These are phyloP conservation scores for Leptopterna dolabrata DNA, from an alignment of 2,888 invertebrate species.

Conservation along the genomic window DNA sequence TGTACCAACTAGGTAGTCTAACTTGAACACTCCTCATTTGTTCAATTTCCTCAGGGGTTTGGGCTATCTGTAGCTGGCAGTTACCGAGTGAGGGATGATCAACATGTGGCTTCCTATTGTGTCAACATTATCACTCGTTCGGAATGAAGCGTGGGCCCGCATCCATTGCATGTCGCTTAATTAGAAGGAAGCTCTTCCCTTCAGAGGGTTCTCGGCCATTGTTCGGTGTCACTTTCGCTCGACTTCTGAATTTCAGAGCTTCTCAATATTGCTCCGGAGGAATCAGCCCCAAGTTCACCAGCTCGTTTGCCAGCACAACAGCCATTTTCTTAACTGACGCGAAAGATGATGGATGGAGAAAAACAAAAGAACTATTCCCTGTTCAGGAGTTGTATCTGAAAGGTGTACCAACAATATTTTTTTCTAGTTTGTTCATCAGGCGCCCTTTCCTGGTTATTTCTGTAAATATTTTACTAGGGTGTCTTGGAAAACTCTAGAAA, in stretches of 20 bases:
- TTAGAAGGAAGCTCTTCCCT: constrained; percentile 6
- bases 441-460: too few species aligned
- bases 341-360: background rate
- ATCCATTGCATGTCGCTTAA: constrained; percentile 34
- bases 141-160: constrained; percentile 34
- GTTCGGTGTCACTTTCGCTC: background rate
- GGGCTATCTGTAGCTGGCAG: background rate
- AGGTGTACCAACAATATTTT: too few species aligned
- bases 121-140: constrained; percentile 12
- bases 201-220: background rate
- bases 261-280: background rate
- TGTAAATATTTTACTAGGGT: too few species aligned
- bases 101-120: constrained; percentile 35
- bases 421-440: too few species aligned
- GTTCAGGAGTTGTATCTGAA: background rate
- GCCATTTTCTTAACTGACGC: background rate
- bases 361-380: background rate
- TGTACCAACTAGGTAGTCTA: too few species aligned
- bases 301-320: background rate
- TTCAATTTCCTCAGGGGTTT: too few species aligned
- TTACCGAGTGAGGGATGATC: background rate
- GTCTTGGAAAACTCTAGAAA: too few species aligned
- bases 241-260: background rate
- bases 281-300: background rate
- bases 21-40: too few species aligned